A percentile compares a stretch with the other conserved stretches of the same genome.
These are phyloP conservation scores for Microplitis manilae DNA, from an alignment of 2,888 invertebrate species.

Conservation along the genomic window DNA sequence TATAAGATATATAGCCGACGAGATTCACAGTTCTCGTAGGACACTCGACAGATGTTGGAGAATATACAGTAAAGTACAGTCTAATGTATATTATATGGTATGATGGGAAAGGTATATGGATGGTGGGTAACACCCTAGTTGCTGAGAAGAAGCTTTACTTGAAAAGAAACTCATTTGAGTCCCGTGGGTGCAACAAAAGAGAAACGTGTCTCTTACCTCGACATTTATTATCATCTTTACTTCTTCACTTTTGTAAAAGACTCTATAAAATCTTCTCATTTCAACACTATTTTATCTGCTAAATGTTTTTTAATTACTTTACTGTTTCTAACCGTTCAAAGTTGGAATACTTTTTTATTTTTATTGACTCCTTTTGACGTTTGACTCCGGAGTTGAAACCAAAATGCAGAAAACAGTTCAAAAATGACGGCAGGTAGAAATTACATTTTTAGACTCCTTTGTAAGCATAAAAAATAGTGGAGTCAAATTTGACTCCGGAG, in stretches of 20 bases:
- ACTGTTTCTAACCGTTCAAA: background rate
- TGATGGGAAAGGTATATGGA: background rate
- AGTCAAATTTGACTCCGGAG: too few species aligned
- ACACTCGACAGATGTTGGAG: background rate
- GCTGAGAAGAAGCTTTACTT: background rate
- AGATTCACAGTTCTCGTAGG: slow-evolving; percentile 1
- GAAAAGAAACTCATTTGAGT: slow-evolving; percentile 1
- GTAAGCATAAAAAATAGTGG: too few species aligned
- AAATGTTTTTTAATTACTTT: background rate
- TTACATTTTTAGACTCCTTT: too few species aligned
- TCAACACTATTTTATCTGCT: background rate
- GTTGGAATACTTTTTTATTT: background rate
- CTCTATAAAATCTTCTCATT: background rate
- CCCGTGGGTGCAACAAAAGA: slow-evolving; percentile 1
- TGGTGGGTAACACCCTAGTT: background rate
- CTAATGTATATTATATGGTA: background rate
- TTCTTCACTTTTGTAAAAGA: background rate
- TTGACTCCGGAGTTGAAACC: too few species aligned
- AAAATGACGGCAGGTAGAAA: too few species aligned
- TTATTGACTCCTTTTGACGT: too few species aligned
- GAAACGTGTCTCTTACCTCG: background rate
- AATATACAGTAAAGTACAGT: background rate
- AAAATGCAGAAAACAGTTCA: too few species aligned
- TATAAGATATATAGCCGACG: background rate
- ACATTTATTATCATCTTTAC: background rate